These are phyloP conservation scores for Muscina levida DNA, from an alignment of 2,888 invertebrate species.

Conservation along the genomic window DNA sequence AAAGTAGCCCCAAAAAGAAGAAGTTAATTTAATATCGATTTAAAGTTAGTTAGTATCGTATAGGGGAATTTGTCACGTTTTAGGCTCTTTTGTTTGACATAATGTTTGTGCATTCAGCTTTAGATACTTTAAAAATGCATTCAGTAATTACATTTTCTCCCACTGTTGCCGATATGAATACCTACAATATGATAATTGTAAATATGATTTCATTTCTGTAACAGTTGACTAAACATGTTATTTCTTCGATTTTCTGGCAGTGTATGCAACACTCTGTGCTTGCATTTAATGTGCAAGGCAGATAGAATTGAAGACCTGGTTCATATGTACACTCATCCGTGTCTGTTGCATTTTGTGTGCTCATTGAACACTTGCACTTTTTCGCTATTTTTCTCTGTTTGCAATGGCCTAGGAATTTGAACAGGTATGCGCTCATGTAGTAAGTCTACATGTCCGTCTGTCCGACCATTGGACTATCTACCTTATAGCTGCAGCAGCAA, in stretches of 20 bases:
- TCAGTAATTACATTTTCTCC: background rate
- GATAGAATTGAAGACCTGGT: constrained; percentile 19
- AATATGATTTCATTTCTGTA: constrained; percentile 60
- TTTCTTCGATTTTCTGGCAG: constrained; percentile 64
- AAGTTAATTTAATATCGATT: no score
- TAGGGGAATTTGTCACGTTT: no score
- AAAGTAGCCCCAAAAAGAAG: no score
- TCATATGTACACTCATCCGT: constrained; percentile 12
- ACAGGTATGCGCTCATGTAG: constrained; percentile 37
- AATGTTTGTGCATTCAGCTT: no score
- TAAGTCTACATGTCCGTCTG: background rate
- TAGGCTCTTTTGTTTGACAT: no score
- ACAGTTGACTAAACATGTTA: constrained; percentile 64
- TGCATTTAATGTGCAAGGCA: background rate
- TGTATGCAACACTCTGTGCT: constrained; percentile 30
- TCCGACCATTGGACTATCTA: background rate
- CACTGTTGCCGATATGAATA: background rate
- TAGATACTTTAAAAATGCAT: no score
- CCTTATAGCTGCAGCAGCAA: constrained; percentile 38
- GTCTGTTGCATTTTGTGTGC: constrained; percentile 43
- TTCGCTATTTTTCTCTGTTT: constrained; percentile 36
- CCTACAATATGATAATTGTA: constrained; percentile 4
- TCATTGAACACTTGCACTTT: constrained; percentile 66
- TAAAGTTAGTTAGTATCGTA: no score
- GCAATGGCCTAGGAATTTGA: constrained; percentile 53